Base-by-base conservation (phyloP, 2,888 invertebrate species). In the Aleiodes testaceus region DNA sequence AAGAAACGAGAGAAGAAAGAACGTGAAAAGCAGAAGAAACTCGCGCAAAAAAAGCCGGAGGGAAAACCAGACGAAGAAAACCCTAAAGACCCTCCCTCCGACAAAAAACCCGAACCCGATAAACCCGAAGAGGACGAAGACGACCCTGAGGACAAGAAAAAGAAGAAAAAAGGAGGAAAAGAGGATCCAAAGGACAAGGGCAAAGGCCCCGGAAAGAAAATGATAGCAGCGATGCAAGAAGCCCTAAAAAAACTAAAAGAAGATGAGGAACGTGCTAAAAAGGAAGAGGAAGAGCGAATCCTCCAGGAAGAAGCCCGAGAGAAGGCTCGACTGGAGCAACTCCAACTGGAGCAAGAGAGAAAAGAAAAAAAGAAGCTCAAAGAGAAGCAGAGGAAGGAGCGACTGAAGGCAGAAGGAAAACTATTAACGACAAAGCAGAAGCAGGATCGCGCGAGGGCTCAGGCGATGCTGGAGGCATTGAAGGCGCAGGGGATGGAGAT, bases 341-440 rank as follows among this genome's bases (percentile, higher is more conserved):
- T 93, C 53, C 88, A 93, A 72, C 88, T 95, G 75, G 98, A 98
- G 85, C 93, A 95, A 81, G 98, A 98, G 85, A 80, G 91, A 75
- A 97, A 95, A 84, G 96, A 95, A 77, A 92, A 92, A 83, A 96
- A 94, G 86, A 98, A 97, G 85, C 93, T 94, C 82, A 96, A 96
- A 84, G 96, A 97, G 88, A 97, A 96, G 83, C 97, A 97, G 84
- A 91, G 95, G 64, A 97, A 96, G 87, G 97, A 97, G 82, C 91
- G 96, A 83, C 90, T 97, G 79, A 98, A 98, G 87, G 96, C 95
- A n/a, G 98, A 98, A 88, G 99, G 99, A 2, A 98, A 97, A 88
- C 89, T 97, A 42, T 88, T 98, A 72, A 97, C 97, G 1, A 93
- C 95, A 0, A 97, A 97, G 87, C 97, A 99, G 85, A 97, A 96